Evolutionary conservation across 2,797 vertebrate genomes (phyloP), one percentile per base, ranked within the genome.

Genomic region (Sebastes steindachneri): DNA sequence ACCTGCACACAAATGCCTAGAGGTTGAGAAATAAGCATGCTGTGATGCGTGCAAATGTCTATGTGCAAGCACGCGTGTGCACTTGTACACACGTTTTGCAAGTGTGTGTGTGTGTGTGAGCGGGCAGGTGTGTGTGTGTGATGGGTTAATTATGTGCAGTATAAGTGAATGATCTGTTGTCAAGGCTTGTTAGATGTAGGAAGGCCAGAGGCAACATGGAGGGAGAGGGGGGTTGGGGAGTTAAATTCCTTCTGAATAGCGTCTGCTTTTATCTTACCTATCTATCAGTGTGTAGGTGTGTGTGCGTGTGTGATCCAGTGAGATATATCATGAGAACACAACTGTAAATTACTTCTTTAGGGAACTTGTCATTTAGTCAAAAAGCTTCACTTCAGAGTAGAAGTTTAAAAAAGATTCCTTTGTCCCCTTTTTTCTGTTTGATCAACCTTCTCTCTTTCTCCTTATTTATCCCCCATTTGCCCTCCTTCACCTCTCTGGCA

Each of bases 221-320:
- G 80, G 77, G 73, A 68, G 86, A 77, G 83, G 89, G 89, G 87
- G 92, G 90, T 70, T 86, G 82, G 85, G 82, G 82, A 89, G 92
- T 87, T 89, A 87, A 96, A 96, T 96, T 96, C 96, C 94, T 96
- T 95, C 91, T 87, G 85, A 95, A 92, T 92, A 95, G 92, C 90
- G 87, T 94, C 92, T 93, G 89, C 93, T 94, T 95, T 96, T 96
- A 96, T 96, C 94, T 95, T 91, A 91, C 92, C 93, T 90, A 95
- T 95, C 93, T 94, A 92, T 96, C 92, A 55, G 77, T 88, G 83
- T 85, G 72, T 79, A 62, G 68, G 68, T 63, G 62, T 25, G 62
- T 53, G 41, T 23, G 48, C 10, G 29, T 68, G 48, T 14, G n/a
- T 21, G 68, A 77, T 75, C 58, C 33, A 69, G 63, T 86, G n/a